Evolutionary conservation across 2,113 vertebrate species (phyloP).

Genomic region (Cisticola juncidis): DNA sequence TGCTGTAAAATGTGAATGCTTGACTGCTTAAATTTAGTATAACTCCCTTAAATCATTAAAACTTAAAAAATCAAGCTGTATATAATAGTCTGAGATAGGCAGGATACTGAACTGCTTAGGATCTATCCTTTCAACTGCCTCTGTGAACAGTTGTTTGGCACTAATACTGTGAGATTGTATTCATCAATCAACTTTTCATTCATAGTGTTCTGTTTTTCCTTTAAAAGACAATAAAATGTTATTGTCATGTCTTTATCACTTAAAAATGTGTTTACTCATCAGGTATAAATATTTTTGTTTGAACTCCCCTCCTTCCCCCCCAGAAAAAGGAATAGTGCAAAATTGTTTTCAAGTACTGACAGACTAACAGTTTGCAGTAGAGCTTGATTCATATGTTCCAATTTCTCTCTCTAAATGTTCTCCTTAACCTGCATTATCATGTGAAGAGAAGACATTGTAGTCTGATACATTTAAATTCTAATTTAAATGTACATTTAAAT

Average conservation of each 20-base stretch:
- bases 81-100: background rate
- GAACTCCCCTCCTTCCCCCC: background rate
- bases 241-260: background rate
- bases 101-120: background rate
- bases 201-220: background rate
- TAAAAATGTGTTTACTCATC: background rate
- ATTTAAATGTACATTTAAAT: too few species aligned
- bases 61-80: background rate
- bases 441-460: background rate
- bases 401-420: background rate
- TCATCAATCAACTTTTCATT: background rate
- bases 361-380: slow-evolving; percentile 30
- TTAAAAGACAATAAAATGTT: background rate
- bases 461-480: background rate
- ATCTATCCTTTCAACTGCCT: background rate
- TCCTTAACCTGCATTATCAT: background rate
- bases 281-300: background rate
- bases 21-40: background rate
- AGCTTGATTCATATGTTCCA: background rate
- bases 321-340: background rate
- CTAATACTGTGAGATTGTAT: background rate
- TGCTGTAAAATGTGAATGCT: background rate
- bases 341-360: background rate
- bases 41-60: background rate
- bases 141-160: background rate